Conservation (phyloP, 2,888 invertebrate species). For the Conomelus anceps region DNA sequence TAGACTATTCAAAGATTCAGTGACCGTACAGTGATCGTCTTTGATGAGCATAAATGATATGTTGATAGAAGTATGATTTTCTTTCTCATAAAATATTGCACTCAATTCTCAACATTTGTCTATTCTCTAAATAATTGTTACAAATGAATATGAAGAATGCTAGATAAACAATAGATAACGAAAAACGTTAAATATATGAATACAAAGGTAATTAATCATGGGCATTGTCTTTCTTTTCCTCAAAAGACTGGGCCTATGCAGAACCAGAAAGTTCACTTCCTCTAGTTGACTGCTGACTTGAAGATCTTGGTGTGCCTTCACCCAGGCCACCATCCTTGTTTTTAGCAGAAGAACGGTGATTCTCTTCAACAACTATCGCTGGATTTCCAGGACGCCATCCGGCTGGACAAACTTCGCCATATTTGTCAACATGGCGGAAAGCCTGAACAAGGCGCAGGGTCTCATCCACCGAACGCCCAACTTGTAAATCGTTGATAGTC, state of each 20-base stretch:
- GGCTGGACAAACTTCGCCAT: constrained; percentile 1
- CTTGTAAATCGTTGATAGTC: not conserved
- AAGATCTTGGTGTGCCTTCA: not conserved
- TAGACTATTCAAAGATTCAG: too few relatives aligned
- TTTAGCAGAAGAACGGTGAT: not conserved
- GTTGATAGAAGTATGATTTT: too few relatives aligned
- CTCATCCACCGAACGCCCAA: not conserved
- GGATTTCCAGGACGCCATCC: not conserved
- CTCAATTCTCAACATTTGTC: too few relatives aligned
- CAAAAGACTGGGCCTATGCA: not conserved
- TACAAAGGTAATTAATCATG: too few relatives aligned
- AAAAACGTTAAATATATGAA: too few relatives aligned
- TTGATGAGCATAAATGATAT: too few relatives aligned
- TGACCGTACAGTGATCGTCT: too few relatives aligned
- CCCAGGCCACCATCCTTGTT: not conserved
- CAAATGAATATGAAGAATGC: too few relatives aligned
- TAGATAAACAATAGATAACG: too few relatives aligned
- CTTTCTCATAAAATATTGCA: too few relatives aligned
- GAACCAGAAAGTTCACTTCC: not conserved
- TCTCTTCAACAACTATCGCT: not conserved
- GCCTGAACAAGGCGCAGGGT: not conserved
- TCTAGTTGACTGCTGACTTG: not conserved
- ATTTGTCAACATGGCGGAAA: not conserved
- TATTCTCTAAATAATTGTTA: too few relatives aligned
- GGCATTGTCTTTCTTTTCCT: too few relatives aligned